Evolutionary conservation across 1,140 invertebrate species (phyloP), one percentile per base, ranked within the genome.

Genomic region (Portunus trituberculatus): DNA sequence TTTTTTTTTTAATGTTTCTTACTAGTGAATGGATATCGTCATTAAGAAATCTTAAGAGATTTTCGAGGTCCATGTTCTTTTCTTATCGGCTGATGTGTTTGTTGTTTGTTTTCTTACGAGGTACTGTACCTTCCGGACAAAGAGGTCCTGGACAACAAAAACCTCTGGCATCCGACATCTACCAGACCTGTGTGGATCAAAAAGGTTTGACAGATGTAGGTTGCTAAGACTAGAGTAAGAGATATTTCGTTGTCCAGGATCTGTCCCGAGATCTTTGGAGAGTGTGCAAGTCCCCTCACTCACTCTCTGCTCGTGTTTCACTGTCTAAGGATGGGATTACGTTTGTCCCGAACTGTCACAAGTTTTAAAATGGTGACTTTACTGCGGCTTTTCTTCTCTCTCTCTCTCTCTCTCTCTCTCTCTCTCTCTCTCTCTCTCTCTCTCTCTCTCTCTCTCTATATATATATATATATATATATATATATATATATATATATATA

Each of bases 1-100:
- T 83, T 32, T 83, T 86, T 84, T 86, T 93, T 10, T 83, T 45
- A 86, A 87, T 93, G n/a, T 93, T 86, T 84, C 87, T 83, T 8
- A 86, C 25, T 84, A 93, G 4, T 91, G 7, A 76, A 6, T 91
- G 4, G 7, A 8, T 76, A 91, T 52, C 25, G 25, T 4, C 89
- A 8, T 32, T n/a, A 39, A 76, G 87, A 89, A 10, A 89, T 76
- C 87, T n/a, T 12, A 12, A 14, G 20, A 14, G 87, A 89, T 76
- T 25, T 12, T 25, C 59, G 10, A 12, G 10, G 25, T 12, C 25
- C 12, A 76, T 12, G 25, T 12, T 10, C 59, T 76, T 25, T 12
- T 12, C 10, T n/a, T n/a, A n/a, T n/a, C n/a, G n/a, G n/a, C n/a
- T n/a, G n/a, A n/a, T n/a, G n/a, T n/a, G n/a, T n/a, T n/a, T n/a